phyloP scores from a whole-genome alignment of 2,797 vertebrate species.

The Oreochromis mossambicus region DNA sequence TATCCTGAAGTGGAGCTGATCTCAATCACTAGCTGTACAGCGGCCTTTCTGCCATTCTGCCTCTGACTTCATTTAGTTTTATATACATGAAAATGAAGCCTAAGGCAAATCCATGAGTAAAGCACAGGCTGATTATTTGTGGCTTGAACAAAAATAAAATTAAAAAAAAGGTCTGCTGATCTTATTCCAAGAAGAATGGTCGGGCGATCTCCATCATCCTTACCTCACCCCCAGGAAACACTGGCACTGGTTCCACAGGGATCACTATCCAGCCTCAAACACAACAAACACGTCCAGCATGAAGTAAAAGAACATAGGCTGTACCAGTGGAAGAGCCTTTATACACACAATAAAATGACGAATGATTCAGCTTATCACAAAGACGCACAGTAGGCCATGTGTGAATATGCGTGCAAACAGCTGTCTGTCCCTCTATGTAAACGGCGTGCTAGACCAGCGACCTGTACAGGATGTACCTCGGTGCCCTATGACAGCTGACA shows the following conservation, averaged over 20 bases:
- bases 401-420: background rate
- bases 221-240: background rate
- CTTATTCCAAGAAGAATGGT: background rate
- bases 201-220: background rate
- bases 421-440: background rate
- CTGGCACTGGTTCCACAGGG: background rate
- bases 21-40: background rate
- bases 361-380: background rate
- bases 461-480: background rate
- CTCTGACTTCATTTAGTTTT: background rate
- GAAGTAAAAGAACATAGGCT: background rate
- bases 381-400: background rate
- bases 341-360: background rate
- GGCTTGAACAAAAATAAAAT: background rate
- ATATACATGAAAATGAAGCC: slow-evolving; percentile 11
- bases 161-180: background rate
- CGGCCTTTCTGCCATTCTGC: background rate
- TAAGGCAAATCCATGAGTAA: background rate
- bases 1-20: background rate
- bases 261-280: background rate
- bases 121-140: background rate
- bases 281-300: background rate
- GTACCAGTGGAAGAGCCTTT: background rate
- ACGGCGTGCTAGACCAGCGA: background rate
- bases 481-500: background rate